These are phyloP conservation scores for Garra rufa DNA, from an alignment of 2,113 vertebrate genomes.

Conservation along the genomic window DNA sequence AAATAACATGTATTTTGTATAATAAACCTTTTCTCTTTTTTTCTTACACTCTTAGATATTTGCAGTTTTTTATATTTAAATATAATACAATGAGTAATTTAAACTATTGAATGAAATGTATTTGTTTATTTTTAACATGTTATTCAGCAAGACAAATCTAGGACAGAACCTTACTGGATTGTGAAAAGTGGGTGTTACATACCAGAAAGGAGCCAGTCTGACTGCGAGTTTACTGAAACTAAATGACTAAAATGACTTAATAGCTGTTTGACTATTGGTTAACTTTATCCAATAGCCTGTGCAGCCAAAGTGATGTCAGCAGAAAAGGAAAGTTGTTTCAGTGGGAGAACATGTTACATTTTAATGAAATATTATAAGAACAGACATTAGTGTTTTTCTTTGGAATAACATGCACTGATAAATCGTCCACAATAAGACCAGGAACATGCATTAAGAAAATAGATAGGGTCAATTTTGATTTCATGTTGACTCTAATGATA, in stretches of 20 bases:
- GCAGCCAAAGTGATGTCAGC: slow-evolving; percentile 6
- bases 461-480: slow-evolving; percentile 13
- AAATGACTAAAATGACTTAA: background rate
- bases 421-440: slow-evolving; percentile 15
- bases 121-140: background rate
- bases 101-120: background rate
- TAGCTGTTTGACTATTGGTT: background rate
- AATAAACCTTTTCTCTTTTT: no score
- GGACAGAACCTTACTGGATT: background rate
- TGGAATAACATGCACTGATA: slow-evolving; percentile 25
- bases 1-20: no score
- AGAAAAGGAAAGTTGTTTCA: slow-evolving; percentile 3
- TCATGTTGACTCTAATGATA: slow-evolving; percentile 19
- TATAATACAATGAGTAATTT: no score
- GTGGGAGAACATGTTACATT: slow-evolving; percentile 1
- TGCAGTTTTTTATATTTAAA: no score
- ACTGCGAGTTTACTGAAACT: background rate
- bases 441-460: slow-evolving; percentile 30
- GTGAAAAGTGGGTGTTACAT: background rate
- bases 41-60: no score
- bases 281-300: background rate
- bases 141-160: background rate
- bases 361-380: slow-evolving; percentile 21
- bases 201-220: background rate
- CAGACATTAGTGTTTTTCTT: slow-evolving; percentile 16